phyloP scores from a whole-genome alignment of 1,140 invertebrate genomes.

The Mamestra configurata region DNA sequence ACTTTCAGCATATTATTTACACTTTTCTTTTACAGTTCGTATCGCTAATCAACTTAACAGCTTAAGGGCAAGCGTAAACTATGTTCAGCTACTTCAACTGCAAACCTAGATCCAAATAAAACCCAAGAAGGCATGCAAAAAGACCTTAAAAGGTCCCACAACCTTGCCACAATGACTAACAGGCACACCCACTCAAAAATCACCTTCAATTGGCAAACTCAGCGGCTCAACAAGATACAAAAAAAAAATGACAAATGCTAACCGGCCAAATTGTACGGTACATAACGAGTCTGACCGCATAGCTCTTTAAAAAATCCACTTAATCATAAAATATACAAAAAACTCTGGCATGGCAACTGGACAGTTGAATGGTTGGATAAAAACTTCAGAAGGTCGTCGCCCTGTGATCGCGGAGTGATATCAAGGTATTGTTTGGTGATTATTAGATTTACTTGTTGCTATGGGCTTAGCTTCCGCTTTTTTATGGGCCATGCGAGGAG shows the following conservation, averaged over 20 bases:
- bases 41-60: no score
- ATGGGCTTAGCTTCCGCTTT: not conserved
- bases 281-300: conserved; percentile 3
- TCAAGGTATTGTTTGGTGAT: not conserved
- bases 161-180: not conserved
- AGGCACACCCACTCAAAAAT: not conserved
- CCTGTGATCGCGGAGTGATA: conserved; percentile 1
- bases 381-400: not conserved
- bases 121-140: not conserved
- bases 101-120: no score
- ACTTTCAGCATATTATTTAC: no score
- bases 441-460: not conserved
- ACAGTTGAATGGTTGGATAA: not conserved
- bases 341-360: not conserved
- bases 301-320: not conserved
- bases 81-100: no score
- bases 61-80: no score
- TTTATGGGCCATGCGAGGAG: not conserved
- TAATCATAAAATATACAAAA: conserved; percentile 9
- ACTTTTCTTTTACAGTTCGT: no score
- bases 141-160: not conserved
- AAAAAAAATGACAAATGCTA: not conserved
- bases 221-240: not conserved
- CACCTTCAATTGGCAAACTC: not conserved
- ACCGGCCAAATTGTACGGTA: not conserved